A percentile compares a stretch with the other conserved stretches of the same genome.
Evolutionary conservation across 2,888 invertebrate genomes (phyloP).

Genomic region (Zootermopsis nevadensis): DNA sequence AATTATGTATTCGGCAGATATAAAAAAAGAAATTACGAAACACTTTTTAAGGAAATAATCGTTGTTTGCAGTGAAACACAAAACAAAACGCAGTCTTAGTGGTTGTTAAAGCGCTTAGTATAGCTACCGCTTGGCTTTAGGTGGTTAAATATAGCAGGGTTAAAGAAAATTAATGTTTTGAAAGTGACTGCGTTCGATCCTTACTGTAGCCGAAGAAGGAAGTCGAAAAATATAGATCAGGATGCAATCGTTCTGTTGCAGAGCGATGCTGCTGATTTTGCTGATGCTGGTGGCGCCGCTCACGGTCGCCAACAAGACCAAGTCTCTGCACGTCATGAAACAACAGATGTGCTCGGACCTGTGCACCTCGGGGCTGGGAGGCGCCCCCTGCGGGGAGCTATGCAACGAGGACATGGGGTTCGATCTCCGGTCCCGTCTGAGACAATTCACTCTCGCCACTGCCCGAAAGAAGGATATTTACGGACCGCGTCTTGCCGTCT

Average conservation of each 20-base stretch:
- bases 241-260: background rate
- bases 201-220: background rate
- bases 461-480: background rate
- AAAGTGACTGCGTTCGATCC: too few species aligned
- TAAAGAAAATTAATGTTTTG: too few species aligned
- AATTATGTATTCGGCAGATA: too few species aligned
- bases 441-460: background rate
- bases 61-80: too few species aligned
- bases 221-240: too few species aligned
- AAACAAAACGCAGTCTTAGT: too few species aligned
- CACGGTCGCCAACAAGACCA: background rate
- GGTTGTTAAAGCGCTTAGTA: too few species aligned
- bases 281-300: background rate
- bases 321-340: background rate
- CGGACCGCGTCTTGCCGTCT: background rate
- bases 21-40: too few species aligned
- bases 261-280: background rate
- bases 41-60: too few species aligned
- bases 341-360: background rate
- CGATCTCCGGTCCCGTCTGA: background rate
- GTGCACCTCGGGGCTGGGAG: background rate
- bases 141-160: too few species aligned
- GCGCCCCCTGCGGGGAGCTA: conserved; percentile 3
- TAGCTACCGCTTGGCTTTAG: too few species aligned
- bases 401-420: background rate